phyloP scores from a whole-genome alignment of 2,888 invertebrate genomes.

The Neoascia interrupta region DNA sequence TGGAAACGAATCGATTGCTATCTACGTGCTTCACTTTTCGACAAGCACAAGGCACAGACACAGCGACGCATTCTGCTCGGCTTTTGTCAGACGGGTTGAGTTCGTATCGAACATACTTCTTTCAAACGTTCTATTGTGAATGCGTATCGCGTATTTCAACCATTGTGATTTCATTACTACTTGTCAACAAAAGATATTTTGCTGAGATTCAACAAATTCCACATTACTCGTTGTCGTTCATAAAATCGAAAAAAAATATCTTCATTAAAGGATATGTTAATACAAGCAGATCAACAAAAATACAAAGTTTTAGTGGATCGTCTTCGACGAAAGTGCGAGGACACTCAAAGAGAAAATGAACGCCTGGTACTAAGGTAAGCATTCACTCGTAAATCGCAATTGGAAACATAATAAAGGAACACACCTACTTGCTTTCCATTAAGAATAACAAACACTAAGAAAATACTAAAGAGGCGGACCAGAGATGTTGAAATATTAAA shows the following conservation, averaged over 20 bases:
- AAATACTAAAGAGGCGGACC: constrained; percentile 74
- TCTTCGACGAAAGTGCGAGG: constrained; percentile 75
- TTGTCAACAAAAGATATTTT: too few relatives aligned
- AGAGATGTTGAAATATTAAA: constrained; percentile 77
- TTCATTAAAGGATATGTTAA: constrained; percentile 72
- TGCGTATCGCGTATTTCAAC: too few relatives aligned
- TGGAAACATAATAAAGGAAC: background rate
- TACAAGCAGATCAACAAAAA: constrained; percentile 73
- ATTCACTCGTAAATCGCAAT: background rate
- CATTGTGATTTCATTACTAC: too few relatives aligned
- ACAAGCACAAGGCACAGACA: too few relatives aligned
- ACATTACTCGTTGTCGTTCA: background rate
- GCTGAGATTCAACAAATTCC: too few relatives aligned
- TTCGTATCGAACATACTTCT: too few relatives aligned
- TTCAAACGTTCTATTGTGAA: too few relatives aligned
- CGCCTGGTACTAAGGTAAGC: constrained; percentile 76
- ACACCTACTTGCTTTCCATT: background rate
- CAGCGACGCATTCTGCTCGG: too few relatives aligned
- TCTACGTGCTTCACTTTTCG: too few relatives aligned
- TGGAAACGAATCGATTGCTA: too few relatives aligned
- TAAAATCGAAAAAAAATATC: too few relatives aligned
- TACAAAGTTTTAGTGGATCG: constrained; percentile 76
- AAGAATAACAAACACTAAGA: constrained; percentile 77
- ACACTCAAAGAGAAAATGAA: constrained; percentile 78
- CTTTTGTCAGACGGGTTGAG: too few relatives aligned